Percentiles rank a stretch among this genome's conserved stretches.
Conservation (phyloP, 2,113 vertebrate species). For the Alethe castanea region DNA sequence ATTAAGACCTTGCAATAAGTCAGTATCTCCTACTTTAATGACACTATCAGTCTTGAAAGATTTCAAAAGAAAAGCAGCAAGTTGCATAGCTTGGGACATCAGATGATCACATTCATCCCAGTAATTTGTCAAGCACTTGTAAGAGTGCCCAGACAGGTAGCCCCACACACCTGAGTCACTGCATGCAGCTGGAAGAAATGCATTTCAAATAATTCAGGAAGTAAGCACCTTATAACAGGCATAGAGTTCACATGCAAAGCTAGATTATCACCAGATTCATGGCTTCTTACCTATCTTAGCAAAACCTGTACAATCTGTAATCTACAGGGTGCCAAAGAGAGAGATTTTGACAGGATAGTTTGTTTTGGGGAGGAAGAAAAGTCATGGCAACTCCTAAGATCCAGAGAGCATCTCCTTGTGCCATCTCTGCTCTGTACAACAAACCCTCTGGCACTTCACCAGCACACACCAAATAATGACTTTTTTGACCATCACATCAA, state of each 20-base stretch:
- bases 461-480: background rate
- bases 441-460: background rate
- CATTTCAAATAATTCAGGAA: background rate
- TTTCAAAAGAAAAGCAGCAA: background rate
- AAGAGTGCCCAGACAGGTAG: background rate
- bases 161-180: accelerated
- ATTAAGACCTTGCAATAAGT: background rate
- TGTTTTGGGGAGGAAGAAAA: background rate
- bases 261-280: background rate
- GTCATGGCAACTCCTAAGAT: background rate
- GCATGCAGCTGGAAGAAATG: background rate
- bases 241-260: background rate
- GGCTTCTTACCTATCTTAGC: background rate
- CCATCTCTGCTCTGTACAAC: accelerated
- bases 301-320: background rate
- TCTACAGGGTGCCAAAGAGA: accelerated
- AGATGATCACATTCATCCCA: background rate
- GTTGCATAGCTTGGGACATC: background rate
- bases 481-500: background rate
- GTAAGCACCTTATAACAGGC: background rate
- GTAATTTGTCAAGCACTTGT: background rate
- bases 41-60: background rate
- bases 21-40: background rate
- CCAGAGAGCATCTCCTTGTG: background rate
- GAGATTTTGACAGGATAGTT: background rate